phyloP scores from a whole-genome alignment of 2,888 invertebrate species.

The Nephrotoma appendiculata region DNA sequence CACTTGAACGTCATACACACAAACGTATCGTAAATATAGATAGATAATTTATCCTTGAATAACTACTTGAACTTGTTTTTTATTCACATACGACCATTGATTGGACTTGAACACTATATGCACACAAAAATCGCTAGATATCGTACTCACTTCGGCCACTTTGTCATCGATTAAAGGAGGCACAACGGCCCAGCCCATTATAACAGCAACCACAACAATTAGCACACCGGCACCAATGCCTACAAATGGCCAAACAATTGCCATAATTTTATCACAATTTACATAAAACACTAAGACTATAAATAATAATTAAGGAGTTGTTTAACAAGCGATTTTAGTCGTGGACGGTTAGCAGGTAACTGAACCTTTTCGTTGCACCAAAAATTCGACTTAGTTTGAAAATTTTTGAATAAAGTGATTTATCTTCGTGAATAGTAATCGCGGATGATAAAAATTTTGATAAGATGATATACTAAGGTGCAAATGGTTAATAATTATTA shows the following conservation, averaged over 20 bases:
- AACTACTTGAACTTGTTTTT: no score
- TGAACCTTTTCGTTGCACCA: neutral
- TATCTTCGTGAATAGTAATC: neutral
- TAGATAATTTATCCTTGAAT: no score
- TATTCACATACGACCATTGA: neutral
- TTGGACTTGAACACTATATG: no score
- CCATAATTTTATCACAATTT: conserved; percentile 14
- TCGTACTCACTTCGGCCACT: conserved; percentile 34
- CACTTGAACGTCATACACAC: no score
- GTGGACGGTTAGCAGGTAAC: neutral
- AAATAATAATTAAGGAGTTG: neutral
- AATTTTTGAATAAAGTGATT: neutral
- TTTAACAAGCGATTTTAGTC: neutral
- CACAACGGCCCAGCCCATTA: conserved; percentile 39
- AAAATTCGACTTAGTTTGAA: neutral
- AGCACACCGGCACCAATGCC: conserved; percentile 28
- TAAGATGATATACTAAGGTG: neutral
- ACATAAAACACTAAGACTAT: neutral
- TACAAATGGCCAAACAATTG: conserved; percentile 25
- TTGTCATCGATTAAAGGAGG: conserved; percentile 36
- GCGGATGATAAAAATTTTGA: neutral
- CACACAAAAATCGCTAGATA: no score
- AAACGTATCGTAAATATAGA: no score
- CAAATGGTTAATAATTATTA: neutral
- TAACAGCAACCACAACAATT: conserved; percentile 31